Base-by-base conservation (phyloP, 2,797 vertebrate genomes). In the Pseudocheirus occidentalis region DNA sequence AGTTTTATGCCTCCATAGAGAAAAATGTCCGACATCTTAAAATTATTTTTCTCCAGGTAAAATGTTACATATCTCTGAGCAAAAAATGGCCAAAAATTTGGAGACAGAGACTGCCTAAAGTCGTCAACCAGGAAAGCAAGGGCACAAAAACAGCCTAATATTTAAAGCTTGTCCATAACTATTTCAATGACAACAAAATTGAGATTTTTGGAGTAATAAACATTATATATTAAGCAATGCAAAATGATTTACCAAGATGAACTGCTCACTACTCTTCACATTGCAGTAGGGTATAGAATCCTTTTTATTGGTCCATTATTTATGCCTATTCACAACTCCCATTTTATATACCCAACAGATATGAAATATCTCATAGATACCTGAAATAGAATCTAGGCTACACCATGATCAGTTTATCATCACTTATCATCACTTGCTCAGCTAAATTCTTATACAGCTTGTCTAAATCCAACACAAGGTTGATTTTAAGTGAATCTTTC, bases 1-100 rank as follows among this genome's bases (percentile, higher is more conserved):
- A 96, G 90, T 53, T 89, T 24, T 95, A 54, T 62, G 94, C 87
- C 57, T 66, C 50, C 87, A 96, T 59, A 5, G 55, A 96, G 92
- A 73, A 92, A 58, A 87, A 92, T 54, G 90, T 91, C 89, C 24
- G 73, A 57, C 2, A 52, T n/a, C 1, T 91, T 13, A 94, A 56
- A 92, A 94, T 50, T 14, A 12, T 13, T 54, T 66, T 50, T 29
- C 55, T 31, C 34, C 6, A n/a, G 52, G 21, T 46, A 87, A 87
- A 87, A 50, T 87, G 3, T 50, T 27, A 9, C 40, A 87, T 3
- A 87, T 1, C 10, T 87, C 40, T 87, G 73, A 87, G 9, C 40
- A 55, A 31, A 73, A 94, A 31, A 10, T 40, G 4, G 27, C 55
- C 27, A 55, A 90, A 62, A 1, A 58, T 50, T 31, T 5, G 1